Conservation (phyloP, 2,113 vertebrate genomes). For the Hirundichthys speculiger region DNA sequence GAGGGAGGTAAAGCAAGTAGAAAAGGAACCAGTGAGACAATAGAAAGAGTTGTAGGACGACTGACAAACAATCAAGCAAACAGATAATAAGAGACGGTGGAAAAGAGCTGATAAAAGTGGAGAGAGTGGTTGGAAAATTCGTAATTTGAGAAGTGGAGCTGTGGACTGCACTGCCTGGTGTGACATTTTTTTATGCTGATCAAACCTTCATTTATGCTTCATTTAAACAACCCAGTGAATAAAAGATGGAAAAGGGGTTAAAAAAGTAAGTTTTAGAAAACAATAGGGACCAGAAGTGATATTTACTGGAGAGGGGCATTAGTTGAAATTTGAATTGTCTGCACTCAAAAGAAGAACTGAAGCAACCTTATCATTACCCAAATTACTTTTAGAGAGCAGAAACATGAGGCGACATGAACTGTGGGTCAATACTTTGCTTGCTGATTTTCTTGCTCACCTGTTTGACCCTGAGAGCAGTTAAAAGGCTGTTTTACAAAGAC, state of each 20-base stretch:
- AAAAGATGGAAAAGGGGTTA: constrained; percentile 9
- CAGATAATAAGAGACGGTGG: constrained; percentile 3
- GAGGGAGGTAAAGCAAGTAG: constrained; percentile 21
- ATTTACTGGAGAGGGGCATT: constrained; percentile 42
- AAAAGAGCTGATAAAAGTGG: neutral
- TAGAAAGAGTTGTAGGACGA: constrained; percentile 7
- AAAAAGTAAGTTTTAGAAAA: neutral
- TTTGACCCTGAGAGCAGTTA: too few species aligned
- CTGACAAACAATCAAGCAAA: constrained; percentile 25
- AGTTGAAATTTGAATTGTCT: constrained; percentile 20
- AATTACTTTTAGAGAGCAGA: constrained; percentile 33
- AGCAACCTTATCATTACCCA: constrained; percentile 40
- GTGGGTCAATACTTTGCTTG: constrained; percentile 3
- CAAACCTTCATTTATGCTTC: constrained; percentile 29
- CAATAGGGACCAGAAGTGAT: constrained; percentile 9
- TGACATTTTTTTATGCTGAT: constrained; percentile 29
- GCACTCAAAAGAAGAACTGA: constrained; percentile 14
- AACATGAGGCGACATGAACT: constrained; percentile 30
- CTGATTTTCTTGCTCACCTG: too few species aligned
- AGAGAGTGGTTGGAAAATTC: constrained; percentile 6
- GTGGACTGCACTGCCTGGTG: neutral
- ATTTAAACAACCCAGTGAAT: constrained; percentile 18
- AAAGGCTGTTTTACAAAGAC: too few species aligned
- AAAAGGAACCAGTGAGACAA: constrained; percentile 16
- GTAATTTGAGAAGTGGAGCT: neutral